Evolutionary conservation across 2,113 vertebrate species (phyloP), one percentile per base, ranked within the genome.

Genomic region (Polypterus senegalus): DNA sequence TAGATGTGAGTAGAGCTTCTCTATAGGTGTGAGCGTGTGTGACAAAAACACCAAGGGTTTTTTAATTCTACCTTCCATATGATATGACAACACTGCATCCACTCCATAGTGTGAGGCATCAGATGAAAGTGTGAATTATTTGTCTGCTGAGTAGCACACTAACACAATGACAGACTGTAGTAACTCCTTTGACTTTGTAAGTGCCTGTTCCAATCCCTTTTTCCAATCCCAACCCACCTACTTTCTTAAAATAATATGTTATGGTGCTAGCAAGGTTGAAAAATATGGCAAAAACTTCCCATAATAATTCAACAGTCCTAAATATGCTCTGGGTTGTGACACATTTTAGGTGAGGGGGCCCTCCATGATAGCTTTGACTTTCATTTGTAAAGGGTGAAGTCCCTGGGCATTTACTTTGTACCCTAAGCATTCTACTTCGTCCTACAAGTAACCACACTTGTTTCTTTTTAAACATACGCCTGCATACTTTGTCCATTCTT

Each of bases 281-380:
- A 56, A 7, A 27, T 58, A 44, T 48, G 62, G 55, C 3, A 63
- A 10, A 43, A 63, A 58, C 48, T 49, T 43, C 9, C 43, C 47
- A 44, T 63, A 63, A 10, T 63, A 58, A 58, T 49, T 58, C 5
- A 63, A 6, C 56, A 58, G 4, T 8, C 62, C 62, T 9, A 58
- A 6, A 10, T 49, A 63, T 7, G 61, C 46, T n/a, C 7, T 47
- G 1, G 27, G 7, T 11, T 55, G 3, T 11, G 43, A 9, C 2
- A 4, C 4, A 6, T 43, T 54, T 45, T 54, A 4, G 51, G 51
- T 6, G 49, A 44, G 7, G 60, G 51, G 9, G 60, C 7, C 60
- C n/a, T 61, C 60, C 46, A 43, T 51, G 9, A 61, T 54, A 8
- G 60, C 60, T 10, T 3, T 4, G 5, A 63, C 47, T 45, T 63